Evolutionary conservation across 2,888 invertebrate species (phyloP), one percentile per base, ranked within the genome.

Genomic region (Lepetodrilus schrolli): DNA sequence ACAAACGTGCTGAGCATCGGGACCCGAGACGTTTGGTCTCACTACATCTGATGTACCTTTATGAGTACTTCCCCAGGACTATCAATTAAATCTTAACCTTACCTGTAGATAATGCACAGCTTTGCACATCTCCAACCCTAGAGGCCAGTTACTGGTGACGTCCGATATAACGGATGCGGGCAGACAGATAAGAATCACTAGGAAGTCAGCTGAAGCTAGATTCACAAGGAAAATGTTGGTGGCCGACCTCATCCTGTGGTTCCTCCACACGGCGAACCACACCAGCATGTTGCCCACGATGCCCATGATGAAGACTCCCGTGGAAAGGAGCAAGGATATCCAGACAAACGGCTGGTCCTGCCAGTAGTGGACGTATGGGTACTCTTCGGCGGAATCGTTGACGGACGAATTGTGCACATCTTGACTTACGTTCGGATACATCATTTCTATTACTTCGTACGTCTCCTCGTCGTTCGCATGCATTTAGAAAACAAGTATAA

Each of bases 171-270:
- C 95, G 0, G 96, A 95, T 0, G 96, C 95, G 0, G 97, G 97
- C 81, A 97, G 92, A 89, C 97, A 97, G 81, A 96, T 93, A 70
- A 97, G 90, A 48, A 97, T 95, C 77, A 97, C 96, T 91, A 96
- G 93, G 86, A 97, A 95, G 90, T 97, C 97, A 34, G 93, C 91
- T 66, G 94, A 93, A 0, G 97, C 96, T 83, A 97, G 91, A 89
- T 97, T 97, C 74, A 96, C 96, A 86, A 97, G 95, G 90, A 97
- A 97, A 89, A 96, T 95, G 91, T 98, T 97, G 73, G 97, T 97
- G 58, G 97, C 96, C 0, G 96, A 96, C 76, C 96, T 92, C 96
- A 98, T 96, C 0, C 94, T 93, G 82, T 94, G 94, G 87, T 96
- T 97, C 74, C 95, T 93, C 88, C 95, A 95, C 20, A 97, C 96